These are phyloP conservation scores for Xestia xanthographa DNA, from an alignment of 2,888 invertebrate species.

Conservation along the genomic window DNA sequence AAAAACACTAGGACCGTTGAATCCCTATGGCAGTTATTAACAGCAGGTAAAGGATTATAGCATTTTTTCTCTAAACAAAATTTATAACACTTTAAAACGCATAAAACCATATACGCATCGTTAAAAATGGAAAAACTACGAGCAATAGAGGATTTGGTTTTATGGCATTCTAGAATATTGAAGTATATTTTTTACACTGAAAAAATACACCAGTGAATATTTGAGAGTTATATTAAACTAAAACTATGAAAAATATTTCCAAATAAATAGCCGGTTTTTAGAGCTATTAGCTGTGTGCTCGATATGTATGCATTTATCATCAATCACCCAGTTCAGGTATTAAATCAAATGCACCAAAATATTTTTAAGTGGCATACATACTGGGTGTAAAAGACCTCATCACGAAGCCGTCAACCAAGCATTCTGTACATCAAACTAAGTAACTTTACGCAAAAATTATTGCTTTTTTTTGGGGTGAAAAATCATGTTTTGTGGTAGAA, in stretches of 20 bases:
- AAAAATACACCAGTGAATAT: neutral
- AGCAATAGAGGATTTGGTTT: neutral
- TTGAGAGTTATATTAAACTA: neutral
- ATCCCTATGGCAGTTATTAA: neutral
- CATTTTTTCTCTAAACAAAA: neutral
- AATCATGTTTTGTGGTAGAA: no score
- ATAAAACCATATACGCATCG: neutral
- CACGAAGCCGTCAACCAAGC: no score
- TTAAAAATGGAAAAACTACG: neutral
- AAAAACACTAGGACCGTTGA: neutral
- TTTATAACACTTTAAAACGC: neutral
- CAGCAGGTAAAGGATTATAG: neutral
- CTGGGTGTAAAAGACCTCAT: no score
- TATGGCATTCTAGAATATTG: neutral
- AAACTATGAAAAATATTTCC: neutral
- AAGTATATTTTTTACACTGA: constrained; percentile 13
- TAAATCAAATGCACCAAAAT: neutral
- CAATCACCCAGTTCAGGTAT: constrained; percentile 2
- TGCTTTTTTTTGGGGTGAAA: no score
- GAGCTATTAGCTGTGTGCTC: neutral
- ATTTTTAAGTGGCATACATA: neutral
- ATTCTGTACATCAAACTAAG: no score
- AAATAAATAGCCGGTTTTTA: neutral
- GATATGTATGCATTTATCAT: neutral
- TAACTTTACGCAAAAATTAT: no score